phyloP scores from a whole-genome alignment of 35 echinoderm and acorn worm genomes.

The Holothuria glaberrima region DNA sequence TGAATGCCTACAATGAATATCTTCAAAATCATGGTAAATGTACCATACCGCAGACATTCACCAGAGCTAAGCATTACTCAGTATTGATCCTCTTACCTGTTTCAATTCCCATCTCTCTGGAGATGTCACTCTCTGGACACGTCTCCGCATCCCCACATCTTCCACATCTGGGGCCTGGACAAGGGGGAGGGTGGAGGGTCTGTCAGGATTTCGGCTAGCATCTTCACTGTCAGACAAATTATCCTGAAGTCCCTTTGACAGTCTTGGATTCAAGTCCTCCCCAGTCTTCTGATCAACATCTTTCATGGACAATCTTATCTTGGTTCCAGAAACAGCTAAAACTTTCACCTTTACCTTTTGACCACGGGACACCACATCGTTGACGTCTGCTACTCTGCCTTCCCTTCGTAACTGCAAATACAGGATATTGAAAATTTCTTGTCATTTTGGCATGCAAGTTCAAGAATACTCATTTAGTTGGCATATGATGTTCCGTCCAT shows the following conservation, averaged over 20 bases:
- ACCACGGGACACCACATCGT: slow-evolving; percentile 89
- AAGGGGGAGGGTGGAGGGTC: slow-evolving; percentile 87
- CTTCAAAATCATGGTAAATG: no score
- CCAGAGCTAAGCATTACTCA: background rate
- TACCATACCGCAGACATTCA: no score
- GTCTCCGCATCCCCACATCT: slow-evolving; percentile 78
- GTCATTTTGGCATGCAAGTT: no score
- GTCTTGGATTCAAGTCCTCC: slow-evolving; percentile 83
- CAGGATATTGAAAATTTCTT: background rate
- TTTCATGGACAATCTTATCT: slow-evolving; percentile 92
- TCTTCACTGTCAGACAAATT: slow-evolving; percentile 72
- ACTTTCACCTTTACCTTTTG: slow-evolving; percentile 97
- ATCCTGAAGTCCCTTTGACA: slow-evolving; percentile 60
- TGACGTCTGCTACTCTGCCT: slow-evolving; percentile 94
- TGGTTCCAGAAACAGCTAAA: slow-evolving; percentile 86
- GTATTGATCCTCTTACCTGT: slow-evolving; percentile 58
- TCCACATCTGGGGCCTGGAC: slow-evolving; percentile 76
- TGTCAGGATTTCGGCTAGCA: slow-evolving; percentile 81
- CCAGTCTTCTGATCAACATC: slow-evolving; percentile 94
- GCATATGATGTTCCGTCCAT: background rate
- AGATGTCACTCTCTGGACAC: slow-evolving; percentile 93
- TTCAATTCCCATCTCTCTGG: slow-evolving; percentile 98
- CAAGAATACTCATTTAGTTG: background rate
- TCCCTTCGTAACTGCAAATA: slow-evolving; percentile 81
- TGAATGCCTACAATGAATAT: no score